Evolutionary conservation across 2,888 invertebrate species (phyloP).

Genomic region (Xestoiulus laeticollis): DNA sequence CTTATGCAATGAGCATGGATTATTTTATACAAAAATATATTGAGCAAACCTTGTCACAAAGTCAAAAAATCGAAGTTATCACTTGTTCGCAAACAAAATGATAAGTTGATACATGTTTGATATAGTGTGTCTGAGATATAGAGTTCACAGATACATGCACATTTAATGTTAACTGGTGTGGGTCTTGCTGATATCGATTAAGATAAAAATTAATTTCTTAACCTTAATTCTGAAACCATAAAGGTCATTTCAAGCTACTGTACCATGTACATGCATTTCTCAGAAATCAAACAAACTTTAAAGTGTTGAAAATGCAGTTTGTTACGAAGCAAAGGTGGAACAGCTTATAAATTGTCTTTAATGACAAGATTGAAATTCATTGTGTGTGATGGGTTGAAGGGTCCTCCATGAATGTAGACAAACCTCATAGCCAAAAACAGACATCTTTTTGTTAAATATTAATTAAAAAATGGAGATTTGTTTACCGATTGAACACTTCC

Average conservation of each 20-base stretch:
- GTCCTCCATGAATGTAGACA: neutral
- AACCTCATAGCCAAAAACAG: neutral
- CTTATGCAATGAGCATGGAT: too few species aligned
- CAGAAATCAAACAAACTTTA: neutral
- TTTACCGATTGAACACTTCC: neutral
- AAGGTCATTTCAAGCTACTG: too few species aligned
- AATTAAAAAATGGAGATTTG: neutral
- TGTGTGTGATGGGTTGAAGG: neutral
- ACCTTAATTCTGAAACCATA: too few species aligned
- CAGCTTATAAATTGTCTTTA: neutral
- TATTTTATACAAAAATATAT: neutral
- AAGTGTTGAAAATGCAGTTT: neutral
- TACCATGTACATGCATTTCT: neutral
- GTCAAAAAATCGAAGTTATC: neutral
- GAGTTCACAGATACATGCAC: too few species aligned
- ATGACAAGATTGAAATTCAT: neutral
- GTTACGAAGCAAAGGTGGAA: neutral
- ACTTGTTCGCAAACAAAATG: neutral
- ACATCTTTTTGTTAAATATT: neutral
- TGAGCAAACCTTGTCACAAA: neutral
- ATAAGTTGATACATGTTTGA: neutral
- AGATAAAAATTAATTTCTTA: too few species aligned
- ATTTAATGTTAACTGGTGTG: neutral
- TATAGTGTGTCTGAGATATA: neutral
- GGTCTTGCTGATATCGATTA: neutral